Conservation (phyloP, 2,888 invertebrate genomes). For the Drosophila recens region DNA sequence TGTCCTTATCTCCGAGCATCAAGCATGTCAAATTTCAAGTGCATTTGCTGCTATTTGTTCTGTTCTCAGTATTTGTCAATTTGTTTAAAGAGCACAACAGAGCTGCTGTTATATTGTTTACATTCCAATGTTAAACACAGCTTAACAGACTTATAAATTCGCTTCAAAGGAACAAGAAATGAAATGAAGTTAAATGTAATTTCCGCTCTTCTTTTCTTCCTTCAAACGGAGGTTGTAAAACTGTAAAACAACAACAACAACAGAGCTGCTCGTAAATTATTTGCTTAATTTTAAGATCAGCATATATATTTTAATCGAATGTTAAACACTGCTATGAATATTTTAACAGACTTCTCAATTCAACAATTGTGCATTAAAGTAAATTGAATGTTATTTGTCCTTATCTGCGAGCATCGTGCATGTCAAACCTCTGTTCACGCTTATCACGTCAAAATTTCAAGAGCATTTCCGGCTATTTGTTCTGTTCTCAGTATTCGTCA, state of each 20-base stretch:
- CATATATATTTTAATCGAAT: neutral
- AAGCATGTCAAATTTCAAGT: neutral
- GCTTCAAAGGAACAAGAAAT: too few species aligned
- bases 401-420: neutral
- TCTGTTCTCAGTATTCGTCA: neutral
- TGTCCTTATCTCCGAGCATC: neutral
- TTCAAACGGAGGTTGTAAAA: neutral
- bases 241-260: neutral
- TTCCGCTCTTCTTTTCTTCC: too few species aligned
- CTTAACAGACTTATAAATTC: neutral
- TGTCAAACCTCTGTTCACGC: neutral
- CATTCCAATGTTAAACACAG: neutral
- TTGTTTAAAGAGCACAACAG: neutral
- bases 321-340: neutral
- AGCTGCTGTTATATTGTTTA: neutral
- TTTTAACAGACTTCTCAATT: neutral
- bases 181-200: too few species aligned
- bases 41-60: too few species aligned
- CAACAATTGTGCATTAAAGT: neutral
- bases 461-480: too few species aligned
- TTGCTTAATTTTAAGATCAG: neutral
- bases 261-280: neutral
- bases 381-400: neutral
- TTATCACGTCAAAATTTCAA: too few species aligned
- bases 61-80: neutral